A percentile compares a stretch with the other conserved stretches of the same genome.
Conservation (phyloP, 2,113 vertebrate genomes). For the Todiramphus saurophagus region DNA sequence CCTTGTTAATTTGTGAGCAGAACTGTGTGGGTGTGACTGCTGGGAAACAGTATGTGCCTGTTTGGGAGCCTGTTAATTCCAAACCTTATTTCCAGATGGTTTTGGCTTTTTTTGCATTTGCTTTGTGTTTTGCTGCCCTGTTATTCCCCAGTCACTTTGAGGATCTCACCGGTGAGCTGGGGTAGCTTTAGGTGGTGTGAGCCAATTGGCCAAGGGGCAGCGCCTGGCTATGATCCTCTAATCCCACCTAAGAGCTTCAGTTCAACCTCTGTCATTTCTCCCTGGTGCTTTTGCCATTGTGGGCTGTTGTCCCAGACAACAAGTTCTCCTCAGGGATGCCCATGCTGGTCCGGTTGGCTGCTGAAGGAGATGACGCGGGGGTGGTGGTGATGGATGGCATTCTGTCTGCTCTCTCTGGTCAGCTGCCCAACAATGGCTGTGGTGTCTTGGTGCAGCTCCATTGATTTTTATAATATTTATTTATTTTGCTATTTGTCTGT, state of each 20-base stretch:
- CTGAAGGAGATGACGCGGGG: fast-evolving
- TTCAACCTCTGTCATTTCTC: not conserved
- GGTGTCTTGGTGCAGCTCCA: not conserved
- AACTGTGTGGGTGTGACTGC: constrained; percentile 42
- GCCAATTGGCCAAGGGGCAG: not conserved
- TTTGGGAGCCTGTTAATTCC: not conserved
- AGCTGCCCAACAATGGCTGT: not conserved
- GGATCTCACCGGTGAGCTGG: not conserved
- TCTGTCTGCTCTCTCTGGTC: not conserved
- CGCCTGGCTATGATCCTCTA: not conserved
- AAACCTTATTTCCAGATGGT: not conserved
- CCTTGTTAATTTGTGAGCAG: constrained; percentile 40
- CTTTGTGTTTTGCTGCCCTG: not conserved
- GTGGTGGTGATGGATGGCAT: not conserved
- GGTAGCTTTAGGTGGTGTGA: not conserved
- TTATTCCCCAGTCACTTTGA: not conserved
- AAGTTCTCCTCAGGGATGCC: fast-evolving
- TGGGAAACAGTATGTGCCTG: not conserved
- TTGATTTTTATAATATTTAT: not conserved
- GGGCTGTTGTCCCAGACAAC: not conserved
- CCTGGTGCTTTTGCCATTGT: fast-evolving
- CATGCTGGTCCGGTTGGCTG: fast-evolving
- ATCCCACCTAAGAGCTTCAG: not conserved
- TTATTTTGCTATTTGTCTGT: not conserved
- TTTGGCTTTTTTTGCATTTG: not conserved